Evolutionary conservation across 2,797 vertebrate species (phyloP), one percentile per base, ranked within the genome.

Genomic region (Ciconia nigra): DNA sequence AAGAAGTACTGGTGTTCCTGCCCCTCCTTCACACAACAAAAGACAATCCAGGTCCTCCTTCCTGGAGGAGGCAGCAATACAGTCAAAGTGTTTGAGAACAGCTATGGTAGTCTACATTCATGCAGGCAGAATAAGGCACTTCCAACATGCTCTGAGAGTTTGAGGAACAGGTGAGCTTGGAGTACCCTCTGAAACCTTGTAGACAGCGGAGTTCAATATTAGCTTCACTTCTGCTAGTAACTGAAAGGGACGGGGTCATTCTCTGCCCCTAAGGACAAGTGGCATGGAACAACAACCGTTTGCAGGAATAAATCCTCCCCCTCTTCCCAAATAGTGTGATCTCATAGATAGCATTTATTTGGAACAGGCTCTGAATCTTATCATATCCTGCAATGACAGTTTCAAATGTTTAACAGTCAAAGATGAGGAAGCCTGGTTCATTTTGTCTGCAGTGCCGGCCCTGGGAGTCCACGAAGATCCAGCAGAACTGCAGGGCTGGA

Each of bases 391-490:
- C 46, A 76, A 29, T 57, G 51, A 31, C 15, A 66, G 5, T 61
- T 92, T 79, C 29, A 89, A 76, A 49, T 5, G 6, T 72, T 85
- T 81, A 79, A 29, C 15, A 21, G 33, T 17, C 5, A 59, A 84
- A 76, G 26, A 49, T 4, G 28, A 58, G 37, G 62, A 71, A 61
- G 6, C 13, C 10, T 69, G 9, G 7, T 35, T 69, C 20, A n/a
- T 44, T 62, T 87, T 41, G 7, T 24, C 42, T 73, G 31, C 0
- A 1, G 6, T 1, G 2, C 16, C 41, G 67, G 29, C 28, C 17
- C 41, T 57, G 29, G 13, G 33, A 83, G 5, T 46, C 29, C 41
- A 26, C 0, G 2, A 59, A 20, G 21, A 59, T 44, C 28, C 46
- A 49, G 35, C 15, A 76, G 37, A 87, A 11, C 14, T 72, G 13